Base-by-base conservation (phyloP, 2,888 invertebrate genomes). In the Macrophya alboannulata region DNA sequence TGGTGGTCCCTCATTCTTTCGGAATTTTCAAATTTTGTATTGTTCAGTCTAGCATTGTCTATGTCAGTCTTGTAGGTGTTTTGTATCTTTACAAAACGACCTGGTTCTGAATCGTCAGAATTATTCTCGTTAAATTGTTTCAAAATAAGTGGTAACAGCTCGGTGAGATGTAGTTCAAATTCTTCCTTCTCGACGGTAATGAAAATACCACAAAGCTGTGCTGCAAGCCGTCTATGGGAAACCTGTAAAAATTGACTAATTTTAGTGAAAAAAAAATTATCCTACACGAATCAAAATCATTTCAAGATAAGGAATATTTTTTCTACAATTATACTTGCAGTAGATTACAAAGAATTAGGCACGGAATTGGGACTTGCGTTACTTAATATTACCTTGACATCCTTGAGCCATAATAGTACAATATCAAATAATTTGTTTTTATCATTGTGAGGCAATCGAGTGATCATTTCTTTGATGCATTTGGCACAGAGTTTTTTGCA, bases 121-220 rank as follows among this genome's bases (percentile, higher is more conserved):
- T 72, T 55, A 1, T 88, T 88, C 4, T 89, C 90, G 15, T 92
- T 88, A 85, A 92, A 92, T 89, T 92, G 94, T 92, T 85, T 94
- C 90, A 72, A 94, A 91, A 88, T 94, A 21, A 97, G 90, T 0
- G 97, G 95, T 0, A 98, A 94, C 10, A 98, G 89, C 0, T 93
- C 91, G 6, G 94, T 91, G 0, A 98, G 93, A 17, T 97, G 95
- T 0, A 94, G 94, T 88, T 96, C 95, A 92, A 99, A 98, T 2
- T 95, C 93, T 0, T 95, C 94, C 86, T 96, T 95, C 93, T 98
- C 98, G 0, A 96, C 96, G 86, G 95, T 95, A 0, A 98, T 96
- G 92, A 98, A 97, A 86, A 98, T 94, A 0, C 97, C 97, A 89
- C 96, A 96, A 0, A 98, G 93, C 91, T 98, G 97, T 0, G 97